A percentile compares a stretch with the other conserved stretches of the same genome.
phyloP scores from a whole-genome alignment of 2,888 invertebrate genomes.

The Limulus polyphemus region DNA sequence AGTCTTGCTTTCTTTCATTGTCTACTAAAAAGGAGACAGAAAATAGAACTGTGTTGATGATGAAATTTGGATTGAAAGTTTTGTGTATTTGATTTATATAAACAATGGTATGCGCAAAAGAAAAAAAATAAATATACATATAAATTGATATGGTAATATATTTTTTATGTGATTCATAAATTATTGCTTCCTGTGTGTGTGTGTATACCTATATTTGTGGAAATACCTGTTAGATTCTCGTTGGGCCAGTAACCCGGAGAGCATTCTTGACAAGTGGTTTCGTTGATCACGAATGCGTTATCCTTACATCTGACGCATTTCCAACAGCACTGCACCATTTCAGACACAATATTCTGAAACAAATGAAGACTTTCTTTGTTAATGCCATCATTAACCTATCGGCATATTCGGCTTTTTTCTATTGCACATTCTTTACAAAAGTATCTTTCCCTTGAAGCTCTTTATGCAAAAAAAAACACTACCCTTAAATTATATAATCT shows the following conservation, averaged over 20 bases:
- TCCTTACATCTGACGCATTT: conserved; percentile 54
- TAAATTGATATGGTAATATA: not conserved
- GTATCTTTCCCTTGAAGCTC: no score
- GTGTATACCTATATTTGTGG: not conserved
- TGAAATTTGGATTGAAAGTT: no score
- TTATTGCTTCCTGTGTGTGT: not conserved
- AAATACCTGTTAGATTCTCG: conserved; percentile 47
- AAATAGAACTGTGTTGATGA: no score
- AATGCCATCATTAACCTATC: no score
- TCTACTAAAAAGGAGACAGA: no score
- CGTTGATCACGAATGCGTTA: conserved; percentile 48
- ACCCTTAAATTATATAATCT: no score
- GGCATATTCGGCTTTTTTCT: no score
- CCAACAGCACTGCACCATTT: conserved; percentile 60
- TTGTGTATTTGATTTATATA: no score
- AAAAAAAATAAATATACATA: not conserved
- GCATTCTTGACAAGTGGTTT: conserved; percentile 49
- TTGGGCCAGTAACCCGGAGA: conserved; percentile 53
- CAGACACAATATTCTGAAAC: conserved; percentile 45
- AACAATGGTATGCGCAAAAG: not conserved
- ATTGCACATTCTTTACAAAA: no score
- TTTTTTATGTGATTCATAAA: not conserved
- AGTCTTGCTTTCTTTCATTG: no score
- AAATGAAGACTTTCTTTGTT: no score
- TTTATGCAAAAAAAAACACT: no score